Percentiles rank a stretch among this genome's conserved stretches.
Evolutionary conservation across 2,888 invertebrate species (phyloP).

Genomic region (Troides oblongomaculatus): DNA sequence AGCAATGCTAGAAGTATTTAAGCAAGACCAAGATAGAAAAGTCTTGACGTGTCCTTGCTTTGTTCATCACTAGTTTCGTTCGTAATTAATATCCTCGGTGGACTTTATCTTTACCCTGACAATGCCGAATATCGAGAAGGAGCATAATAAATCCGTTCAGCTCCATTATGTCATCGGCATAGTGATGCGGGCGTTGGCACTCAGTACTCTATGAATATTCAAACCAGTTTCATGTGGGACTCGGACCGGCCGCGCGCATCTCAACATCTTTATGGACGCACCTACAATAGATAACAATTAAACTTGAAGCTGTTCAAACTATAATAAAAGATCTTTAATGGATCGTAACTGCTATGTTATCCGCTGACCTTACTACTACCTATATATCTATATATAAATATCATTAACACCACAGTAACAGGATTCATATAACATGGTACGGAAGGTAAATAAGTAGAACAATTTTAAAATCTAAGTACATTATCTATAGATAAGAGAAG

Average conservation of each 20-base stretch:
- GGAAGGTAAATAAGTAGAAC: too few relatives aligned
- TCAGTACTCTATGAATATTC: conserved; percentile 61
- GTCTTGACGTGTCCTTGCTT: too few relatives aligned
- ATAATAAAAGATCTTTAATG: conserved; percentile 21
- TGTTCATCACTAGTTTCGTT: background rate
- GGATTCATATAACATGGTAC: too few relatives aligned
- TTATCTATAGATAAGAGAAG: too few relatives aligned
- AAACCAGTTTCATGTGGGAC: conserved; percentile 60
- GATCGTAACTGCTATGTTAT: conserved; percentile 3
- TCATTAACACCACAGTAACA: too few relatives aligned
- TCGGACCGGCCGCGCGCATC: conserved; percentile 39
- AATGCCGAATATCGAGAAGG: conserved; percentile 40
- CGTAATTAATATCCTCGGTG: conserved; percentile 1
- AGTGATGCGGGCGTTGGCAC: conserved; percentile 57
- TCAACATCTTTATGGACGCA: conserved; percentile 38
- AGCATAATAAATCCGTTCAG: conserved; percentile 58
- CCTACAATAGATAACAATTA: conserved; percentile 37
- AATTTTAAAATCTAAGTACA: too few relatives aligned
- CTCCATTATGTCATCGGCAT: conserved; percentile 68
- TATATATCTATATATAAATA: too few relatives aligned
- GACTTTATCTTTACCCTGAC: conserved; percentile 11
- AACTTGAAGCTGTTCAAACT: conserved; percentile 18
- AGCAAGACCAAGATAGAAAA: too few relatives aligned
- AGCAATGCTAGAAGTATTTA: too few relatives aligned
- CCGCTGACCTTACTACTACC: background rate